These are phyloP conservation scores for Austrofundulus limnaeus DNA, from an alignment of 2,113 vertebrate genomes.

Conservation along the genomic window DNA sequence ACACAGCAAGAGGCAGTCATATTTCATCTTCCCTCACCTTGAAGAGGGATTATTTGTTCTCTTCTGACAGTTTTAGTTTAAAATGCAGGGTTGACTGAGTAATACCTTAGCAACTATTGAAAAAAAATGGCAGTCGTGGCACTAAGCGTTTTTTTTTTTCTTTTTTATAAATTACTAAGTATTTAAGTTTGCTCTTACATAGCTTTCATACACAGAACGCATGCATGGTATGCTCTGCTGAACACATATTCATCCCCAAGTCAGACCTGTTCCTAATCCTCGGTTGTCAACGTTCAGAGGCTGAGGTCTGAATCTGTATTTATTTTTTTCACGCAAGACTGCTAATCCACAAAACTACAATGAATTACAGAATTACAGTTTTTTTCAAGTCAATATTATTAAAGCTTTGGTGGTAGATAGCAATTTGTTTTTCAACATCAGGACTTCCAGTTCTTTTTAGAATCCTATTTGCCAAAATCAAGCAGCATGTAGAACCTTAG, in stretches of 20 bases:
- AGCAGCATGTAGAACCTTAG: background rate
- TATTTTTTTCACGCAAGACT: background rate
- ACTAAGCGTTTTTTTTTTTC: slow-evolving; percentile 11
- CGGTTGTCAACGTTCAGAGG: slow-evolving; percentile 28
- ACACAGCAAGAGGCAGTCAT: slow-evolving; percentile 37
- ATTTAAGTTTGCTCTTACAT: slow-evolving; percentile 37
- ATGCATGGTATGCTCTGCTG: slow-evolving; percentile 45
- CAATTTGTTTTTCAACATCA: background rate
- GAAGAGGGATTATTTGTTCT: slow-evolving; percentile 34
- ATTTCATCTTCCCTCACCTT: slow-evolving; percentile 19
- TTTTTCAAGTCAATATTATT: background rate
- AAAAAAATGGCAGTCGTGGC: slow-evolving; percentile 22
- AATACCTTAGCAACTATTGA: slow-evolving; percentile 35
- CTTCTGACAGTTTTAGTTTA: slow-evolving; percentile 24
- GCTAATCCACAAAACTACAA: slow-evolving; percentile 14
- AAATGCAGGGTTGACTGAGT: slow-evolving; percentile 14
- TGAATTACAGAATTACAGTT: background rate
- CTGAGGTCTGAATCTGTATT: slow-evolving; percentile 17
- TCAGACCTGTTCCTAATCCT: slow-evolving; percentile 35
- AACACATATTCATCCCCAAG: slow-evolving; percentile 23
- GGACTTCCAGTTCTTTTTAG: background rate
- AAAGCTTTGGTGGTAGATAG: slow-evolving; percentile 6
- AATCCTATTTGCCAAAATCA: background rate
- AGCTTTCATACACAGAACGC: slow-evolving; percentile 16
- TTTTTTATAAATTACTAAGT: slow-evolving; percentile 49